Conservation (phyloP, 2,113 vertebrate species). For the Synchiropus splendidus region DNA sequence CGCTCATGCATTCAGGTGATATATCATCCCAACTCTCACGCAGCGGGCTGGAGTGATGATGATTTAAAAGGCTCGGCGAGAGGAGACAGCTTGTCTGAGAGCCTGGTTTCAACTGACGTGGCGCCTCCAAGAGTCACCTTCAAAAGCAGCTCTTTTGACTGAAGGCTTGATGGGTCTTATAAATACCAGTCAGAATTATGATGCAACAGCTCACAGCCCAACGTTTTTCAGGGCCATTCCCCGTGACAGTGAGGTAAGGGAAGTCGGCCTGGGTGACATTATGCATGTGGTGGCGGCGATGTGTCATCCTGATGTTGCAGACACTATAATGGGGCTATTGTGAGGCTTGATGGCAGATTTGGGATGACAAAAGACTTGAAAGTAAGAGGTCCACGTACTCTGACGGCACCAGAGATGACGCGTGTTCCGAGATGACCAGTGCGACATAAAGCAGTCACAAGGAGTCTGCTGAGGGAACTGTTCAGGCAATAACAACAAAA, state of each 20-base stretch:
- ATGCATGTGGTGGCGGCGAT: conserved; percentile 55
- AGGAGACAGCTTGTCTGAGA: conserved; percentile 59
- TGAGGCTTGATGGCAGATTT: conserved; percentile 37
- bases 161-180: conserved; percentile 59
- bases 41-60: conserved; percentile 55
- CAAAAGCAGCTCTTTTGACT: conserved; percentile 48
- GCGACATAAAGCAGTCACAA: conserved; percentile 35
- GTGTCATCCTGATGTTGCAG: conserved; percentile 62
- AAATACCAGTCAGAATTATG: conserved; percentile 62
- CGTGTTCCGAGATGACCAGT: conserved; percentile 47
- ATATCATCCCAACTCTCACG: conserved; percentile 49
- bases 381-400: conserved; percentile 17
- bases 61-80: conserved; percentile 62
- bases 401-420: conserved; percentile 49
- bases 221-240: conserved; percentile 45
- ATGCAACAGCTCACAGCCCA: conserved; percentile 47
- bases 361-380: conserved; percentile 23
- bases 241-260: conserved; percentile 22
- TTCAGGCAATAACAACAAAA: no score
- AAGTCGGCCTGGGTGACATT: conserved; percentile 31
- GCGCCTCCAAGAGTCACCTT: conserved; percentile 65
- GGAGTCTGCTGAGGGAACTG: conserved; percentile 15
- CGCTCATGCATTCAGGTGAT: conserved; percentile 45
- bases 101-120: conserved; percentile 53
- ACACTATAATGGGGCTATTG: conserved; percentile 57